A percentile compares a stretch with the other conserved stretches of the same genome.
phyloP scores from a whole-genome alignment of 2,888 invertebrate species.

The Drosophila kanekoi region DNA sequence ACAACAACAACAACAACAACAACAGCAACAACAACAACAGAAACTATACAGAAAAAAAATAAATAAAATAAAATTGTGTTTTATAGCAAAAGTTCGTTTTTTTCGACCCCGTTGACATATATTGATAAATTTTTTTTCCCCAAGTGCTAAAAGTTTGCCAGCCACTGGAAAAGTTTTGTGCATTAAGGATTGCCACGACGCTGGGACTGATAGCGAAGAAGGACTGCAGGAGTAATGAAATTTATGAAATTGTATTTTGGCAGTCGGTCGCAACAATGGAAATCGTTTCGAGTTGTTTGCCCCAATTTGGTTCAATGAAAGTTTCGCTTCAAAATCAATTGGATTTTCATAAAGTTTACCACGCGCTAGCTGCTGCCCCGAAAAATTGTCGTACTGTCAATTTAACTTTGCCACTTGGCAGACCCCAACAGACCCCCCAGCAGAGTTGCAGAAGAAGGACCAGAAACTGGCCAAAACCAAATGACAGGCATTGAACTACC shows the following conservation, averaged over 20 bases:
- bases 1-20: no score
- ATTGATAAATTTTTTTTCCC: conserved; percentile 59
- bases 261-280: conserved; percentile 48
- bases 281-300: conserved; percentile 66
- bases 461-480: conserved; percentile 19
- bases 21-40: conserved; percentile 11
- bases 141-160: conserved; percentile 61
- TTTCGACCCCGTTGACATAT: conserved; percentile 52
- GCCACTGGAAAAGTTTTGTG: conserved; percentile 49
- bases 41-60: background rate
- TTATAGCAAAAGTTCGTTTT: conserved; percentile 59
- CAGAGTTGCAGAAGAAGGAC: background rate
- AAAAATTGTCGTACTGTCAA: conserved; percentile 39
- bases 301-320: conserved; percentile 77
- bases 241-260: conserved; percentile 74
- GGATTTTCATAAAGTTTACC: conserved; percentile 70
- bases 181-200: conserved; percentile 35
- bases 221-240: conserved; percentile 59
- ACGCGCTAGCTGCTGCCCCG: background rate
- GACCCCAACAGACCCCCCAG: conserved; percentile 12
- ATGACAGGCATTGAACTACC: conserved; percentile 56
- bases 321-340: conserved; percentile 73
- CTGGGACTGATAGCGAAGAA: conserved; percentile 9
- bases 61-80: conserved; percentile 26
- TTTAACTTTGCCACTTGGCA: conserved; percentile 53